phyloP scores from a whole-genome alignment of 2,888 invertebrate genomes.

The Sinotaia quadrata region DNA sequence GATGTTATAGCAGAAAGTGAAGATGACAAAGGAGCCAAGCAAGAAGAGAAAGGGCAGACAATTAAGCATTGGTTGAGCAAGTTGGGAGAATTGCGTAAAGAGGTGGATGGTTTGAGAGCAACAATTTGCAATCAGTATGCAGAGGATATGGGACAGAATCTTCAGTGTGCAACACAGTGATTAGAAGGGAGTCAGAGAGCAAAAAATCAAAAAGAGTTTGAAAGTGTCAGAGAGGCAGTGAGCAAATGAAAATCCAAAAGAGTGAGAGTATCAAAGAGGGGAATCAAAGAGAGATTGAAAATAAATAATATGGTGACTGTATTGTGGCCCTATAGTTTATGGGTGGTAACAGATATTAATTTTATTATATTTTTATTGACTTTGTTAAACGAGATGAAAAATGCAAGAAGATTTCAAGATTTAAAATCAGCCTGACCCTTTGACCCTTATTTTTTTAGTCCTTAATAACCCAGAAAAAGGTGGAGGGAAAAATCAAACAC shows the following conservation, averaged over 20 bases:
- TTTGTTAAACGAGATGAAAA: too few species aligned
- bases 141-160: slow-evolving; percentile 66
- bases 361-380: too few species aligned
- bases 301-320: too few species aligned
- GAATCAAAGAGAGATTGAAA: too few species aligned
- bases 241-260: not conserved
- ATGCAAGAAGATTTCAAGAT: too few species aligned
- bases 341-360: not conserved
- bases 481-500: too few species aligned
- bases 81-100: slow-evolving; percentile 54
- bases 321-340: not conserved
- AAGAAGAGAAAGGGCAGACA: slow-evolving; percentile 45
- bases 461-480: too few species aligned
- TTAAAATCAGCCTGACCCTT: too few species aligned
- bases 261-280: too few species aligned
- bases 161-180: slow-evolving; percentile 65
- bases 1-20: slow-evolving; percentile 31
- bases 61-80: slow-evolving; percentile 57
- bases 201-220: not conserved
- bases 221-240: not conserved
- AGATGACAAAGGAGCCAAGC: slow-evolving; percentile 16
- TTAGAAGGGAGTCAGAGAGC: not conserved
- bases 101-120: slow-evolving; percentile 63
- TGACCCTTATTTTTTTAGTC: too few species aligned
- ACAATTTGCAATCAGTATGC: slow-evolving; percentile 67